Base-by-base conservation (phyloP, 1,140 invertebrate species). In the Solen grandis region DNA sequence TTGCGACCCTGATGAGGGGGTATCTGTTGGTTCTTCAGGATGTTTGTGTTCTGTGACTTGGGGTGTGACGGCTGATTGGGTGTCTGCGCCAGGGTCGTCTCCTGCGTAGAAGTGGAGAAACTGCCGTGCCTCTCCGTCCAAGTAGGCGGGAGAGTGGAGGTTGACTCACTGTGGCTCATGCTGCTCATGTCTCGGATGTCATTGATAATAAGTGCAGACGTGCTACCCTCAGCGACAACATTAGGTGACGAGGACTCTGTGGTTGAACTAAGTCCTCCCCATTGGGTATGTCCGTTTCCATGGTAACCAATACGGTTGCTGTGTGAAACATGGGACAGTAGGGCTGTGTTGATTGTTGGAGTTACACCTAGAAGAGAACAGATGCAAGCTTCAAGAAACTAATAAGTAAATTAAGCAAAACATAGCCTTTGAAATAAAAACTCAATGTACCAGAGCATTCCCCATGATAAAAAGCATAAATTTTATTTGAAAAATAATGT, bases 1-100 rank as follows among this genome's bases (percentile, higher is more conserved):
- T 98, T 98, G 14, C 97, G 93, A 3, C 97, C 97, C 89, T 97
- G 96, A 90, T 97, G 95, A 0, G 96, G 96, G 85, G 96, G 96
- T 8, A 86, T 83, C 29, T 69, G 66, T 41, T 89, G 89, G 41
- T 89, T 87, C 72, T 84, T 85, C 16, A 86, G 86, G 27, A 86
- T 76, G 36, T 76, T 88, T 5, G 90, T 68, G 55, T 90, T 91
- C 50, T 84, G 87, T 14, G 87, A 69, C 69, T 89, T 90, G 2
- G 83, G 70, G 41, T 78, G 75, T 46, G 83, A 77, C 2, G 90
- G 82, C 52, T 93, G 92, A 8, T 89, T 88, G 4, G 93, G 92
- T 29, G 93, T 92, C 31, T 90, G 82, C 5, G 92, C 75, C 10
- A 93, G 75, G 25, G 89, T 90, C 22, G 92, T 93, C 78, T 93